Evolutionary conservation across 2,797 vertebrate species (phyloP).

Genomic region (Molothrus aeneus): DNA sequence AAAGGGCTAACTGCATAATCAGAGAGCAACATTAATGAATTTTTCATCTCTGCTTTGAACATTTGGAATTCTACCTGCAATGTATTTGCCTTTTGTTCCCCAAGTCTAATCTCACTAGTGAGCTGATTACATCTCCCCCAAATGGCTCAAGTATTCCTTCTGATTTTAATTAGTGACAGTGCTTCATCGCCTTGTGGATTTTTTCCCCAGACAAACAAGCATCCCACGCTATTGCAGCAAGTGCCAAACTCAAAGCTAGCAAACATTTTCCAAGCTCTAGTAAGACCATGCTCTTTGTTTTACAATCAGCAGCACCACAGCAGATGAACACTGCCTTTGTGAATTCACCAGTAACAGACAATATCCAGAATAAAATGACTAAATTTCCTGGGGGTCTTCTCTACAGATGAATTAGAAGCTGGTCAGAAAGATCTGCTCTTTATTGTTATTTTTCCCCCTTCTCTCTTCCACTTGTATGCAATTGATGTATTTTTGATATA

Average conservation of each 20-base stretch:
- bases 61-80: constrained; percentile 47
- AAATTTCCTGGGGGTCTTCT: background rate
- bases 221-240: background rate
- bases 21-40: constrained; percentile 70
- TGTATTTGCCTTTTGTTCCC: constrained; percentile 15
- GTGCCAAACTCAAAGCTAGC: background rate
- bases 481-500: background rate
- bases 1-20: constrained; percentile 71
- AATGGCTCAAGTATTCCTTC: constrained; percentile 26
- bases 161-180: constrained; percentile 49
- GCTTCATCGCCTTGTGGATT: background rate
- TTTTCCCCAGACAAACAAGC: constrained; percentile 1
- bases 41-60: constrained; percentile 66
- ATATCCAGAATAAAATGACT: background rate
- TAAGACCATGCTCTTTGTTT: background rate
- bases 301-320: background rate
- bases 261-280: background rate
- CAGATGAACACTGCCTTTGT: background rate
- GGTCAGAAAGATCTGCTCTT: background rate
- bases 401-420: background rate
- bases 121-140: background rate
- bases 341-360: background rate
- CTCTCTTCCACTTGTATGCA: background rate
- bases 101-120: constrained; percentile 21
- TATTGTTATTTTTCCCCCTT: background rate